Percentiles rank a stretch among this genome's conserved stretches.
These are phyloP conservation scores for Terrapene triunguis DNA, from an alignment of 2,113 vertebrate genomes.

Conservation along the genomic window DNA sequence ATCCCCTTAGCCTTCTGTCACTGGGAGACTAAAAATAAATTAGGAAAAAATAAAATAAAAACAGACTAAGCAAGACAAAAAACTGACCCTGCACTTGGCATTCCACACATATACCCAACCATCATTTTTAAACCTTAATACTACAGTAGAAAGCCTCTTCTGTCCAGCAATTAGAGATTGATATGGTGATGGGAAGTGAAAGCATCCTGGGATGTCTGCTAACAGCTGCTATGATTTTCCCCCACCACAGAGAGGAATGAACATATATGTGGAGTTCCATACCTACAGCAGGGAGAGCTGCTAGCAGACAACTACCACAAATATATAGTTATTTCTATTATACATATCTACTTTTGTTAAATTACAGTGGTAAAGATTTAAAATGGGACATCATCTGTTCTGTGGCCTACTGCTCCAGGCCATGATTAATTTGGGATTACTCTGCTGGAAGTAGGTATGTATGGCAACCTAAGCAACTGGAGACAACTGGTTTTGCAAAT, in stretches of 20 bases:
- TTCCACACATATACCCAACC: not conserved
- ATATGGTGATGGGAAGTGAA: not conserved
- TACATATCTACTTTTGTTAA: not conserved
- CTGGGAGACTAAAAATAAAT: not conserved
- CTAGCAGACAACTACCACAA: not conserved
- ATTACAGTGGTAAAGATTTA: not conserved
- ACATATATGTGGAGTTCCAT: not conserved
- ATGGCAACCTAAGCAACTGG: not conserved
- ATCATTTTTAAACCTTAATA: not conserved
- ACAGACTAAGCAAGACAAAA: not conserved
- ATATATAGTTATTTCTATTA: not conserved
- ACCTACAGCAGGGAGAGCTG: not conserved
- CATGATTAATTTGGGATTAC: not conserved
- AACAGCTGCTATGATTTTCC: not conserved
- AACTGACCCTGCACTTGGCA: not conserved
- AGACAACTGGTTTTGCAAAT: not conserved
- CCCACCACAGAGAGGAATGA: not conserved
- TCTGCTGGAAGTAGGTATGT: not conserved
- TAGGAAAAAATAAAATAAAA: not conserved
- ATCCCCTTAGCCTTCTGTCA: not conserved
- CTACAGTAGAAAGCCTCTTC: not conserved
- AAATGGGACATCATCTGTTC: not conserved
- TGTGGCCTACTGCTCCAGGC: not conserved
- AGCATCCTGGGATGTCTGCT: not conserved
- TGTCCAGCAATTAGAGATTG: not conserved